Evolutionary conservation across 1,140 invertebrate species (phyloP).

Genomic region (Dinoponera quadriceps): DNA sequence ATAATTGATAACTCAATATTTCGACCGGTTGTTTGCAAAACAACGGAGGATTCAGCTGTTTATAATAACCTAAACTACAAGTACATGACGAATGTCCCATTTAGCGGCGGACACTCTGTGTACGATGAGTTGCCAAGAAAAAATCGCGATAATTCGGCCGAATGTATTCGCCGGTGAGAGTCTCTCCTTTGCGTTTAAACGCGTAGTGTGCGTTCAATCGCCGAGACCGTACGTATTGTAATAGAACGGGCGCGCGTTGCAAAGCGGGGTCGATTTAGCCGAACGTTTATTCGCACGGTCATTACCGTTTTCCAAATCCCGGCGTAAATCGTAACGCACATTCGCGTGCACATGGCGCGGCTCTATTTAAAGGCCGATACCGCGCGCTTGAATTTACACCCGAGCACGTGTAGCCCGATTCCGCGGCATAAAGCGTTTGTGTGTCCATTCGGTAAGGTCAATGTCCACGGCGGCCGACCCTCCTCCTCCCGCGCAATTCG

Average conservation of each 20-base stretch:
- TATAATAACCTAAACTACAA: no score
- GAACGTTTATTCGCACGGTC: background rate
- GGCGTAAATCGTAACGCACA: background rate
- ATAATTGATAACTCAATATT: no score
- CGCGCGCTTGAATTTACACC: conserved; percentile 15
- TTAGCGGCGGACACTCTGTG: no score
- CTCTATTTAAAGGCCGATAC: conserved; percentile 36
- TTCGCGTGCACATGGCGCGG: background rate
- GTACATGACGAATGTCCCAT: no score
- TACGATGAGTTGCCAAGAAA: no score
- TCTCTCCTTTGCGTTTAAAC: background rate
- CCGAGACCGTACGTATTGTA: background rate
- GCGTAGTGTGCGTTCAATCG: background rate
- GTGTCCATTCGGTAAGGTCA: conserved; percentile 37
- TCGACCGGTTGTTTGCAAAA: no score
- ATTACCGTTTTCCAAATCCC: background rate
- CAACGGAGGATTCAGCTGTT: no score
- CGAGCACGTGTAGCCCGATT: conserved; percentile 16
- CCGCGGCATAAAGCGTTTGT: conserved; percentile 18
- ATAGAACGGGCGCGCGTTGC: background rate
- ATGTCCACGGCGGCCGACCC: background rate
- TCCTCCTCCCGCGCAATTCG: background rate
- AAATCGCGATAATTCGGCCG: no score
- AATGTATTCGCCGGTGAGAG: background rate
- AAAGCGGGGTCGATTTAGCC: background rate